phyloP scores from a whole-genome alignment of 2,888 invertebrate species.

The Chrysina gloriosa region DNA sequence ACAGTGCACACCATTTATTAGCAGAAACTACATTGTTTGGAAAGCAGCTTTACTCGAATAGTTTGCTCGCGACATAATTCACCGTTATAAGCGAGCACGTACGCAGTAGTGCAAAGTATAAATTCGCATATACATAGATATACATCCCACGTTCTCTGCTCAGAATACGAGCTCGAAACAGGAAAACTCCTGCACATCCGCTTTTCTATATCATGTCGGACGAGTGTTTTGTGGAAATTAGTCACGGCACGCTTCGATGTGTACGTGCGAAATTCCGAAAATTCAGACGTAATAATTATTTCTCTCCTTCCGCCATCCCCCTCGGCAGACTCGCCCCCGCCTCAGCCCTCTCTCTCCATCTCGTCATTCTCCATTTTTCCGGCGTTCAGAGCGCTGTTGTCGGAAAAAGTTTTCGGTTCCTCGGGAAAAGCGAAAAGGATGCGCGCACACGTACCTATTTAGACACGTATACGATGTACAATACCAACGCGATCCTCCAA shows the following conservation, averaged over 20 bases:
- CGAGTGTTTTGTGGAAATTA: slow-evolving; percentile 32
- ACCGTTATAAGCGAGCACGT: slow-evolving; percentile 14
- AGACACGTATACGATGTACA: slow-evolving; percentile 37
- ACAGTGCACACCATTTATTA: slow-evolving; percentile 10
- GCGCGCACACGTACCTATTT: slow-evolving; percentile 23
- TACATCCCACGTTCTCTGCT: slow-evolving; percentile 7
- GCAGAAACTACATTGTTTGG: slow-evolving; percentile 17
- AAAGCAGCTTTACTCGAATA: slow-evolving; percentile 16
- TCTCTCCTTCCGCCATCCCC: slow-evolving; percentile 14
- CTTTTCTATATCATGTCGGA: slow-evolving; percentile 26
- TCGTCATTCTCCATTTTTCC: slow-evolving; percentile 38
- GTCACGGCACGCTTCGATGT: slow-evolving; percentile 24
- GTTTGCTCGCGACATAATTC: slow-evolving; percentile 17
- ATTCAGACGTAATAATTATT: slow-evolving; percentile 35
- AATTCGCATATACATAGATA: slow-evolving; percentile 20
- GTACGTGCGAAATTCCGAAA: slow-evolving; percentile 29
- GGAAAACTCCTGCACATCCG: slow-evolving; percentile 27
- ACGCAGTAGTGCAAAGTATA: slow-evolving; percentile 12
- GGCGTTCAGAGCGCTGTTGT: too few relatives aligned
- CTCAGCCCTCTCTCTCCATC: slow-evolving; percentile 7
- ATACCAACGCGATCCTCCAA: slow-evolving; percentile 17
- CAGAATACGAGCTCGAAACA: slow-evolving; percentile 14
- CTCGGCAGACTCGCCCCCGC: not conserved
- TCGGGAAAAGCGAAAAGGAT: slow-evolving; percentile 42
- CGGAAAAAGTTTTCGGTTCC: slow-evolving; percentile 29